A percentile compares a stretch with the other conserved stretches of the same genome.
Conservation (phyloP, 2,797 vertebrate species). For the Poecilia picta region DNA sequence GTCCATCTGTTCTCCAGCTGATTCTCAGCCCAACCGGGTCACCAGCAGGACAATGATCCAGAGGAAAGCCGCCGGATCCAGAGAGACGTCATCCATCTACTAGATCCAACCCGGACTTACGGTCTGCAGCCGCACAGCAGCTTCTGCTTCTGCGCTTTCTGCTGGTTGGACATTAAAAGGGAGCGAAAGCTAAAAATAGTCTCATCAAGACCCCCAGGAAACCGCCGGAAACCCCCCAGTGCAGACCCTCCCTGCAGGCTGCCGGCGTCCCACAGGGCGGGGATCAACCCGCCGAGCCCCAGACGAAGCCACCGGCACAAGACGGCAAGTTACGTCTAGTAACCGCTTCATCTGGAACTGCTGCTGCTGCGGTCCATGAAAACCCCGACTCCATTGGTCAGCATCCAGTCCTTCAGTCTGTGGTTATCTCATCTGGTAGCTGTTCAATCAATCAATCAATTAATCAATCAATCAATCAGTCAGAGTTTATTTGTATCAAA, state of each 20-base stretch:
- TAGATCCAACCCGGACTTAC: background rate
- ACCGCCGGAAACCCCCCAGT: too few relatives aligned
- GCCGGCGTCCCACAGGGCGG: conserved; percentile 29
- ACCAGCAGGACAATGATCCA: background rate
- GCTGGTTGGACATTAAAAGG: conserved; percentile 1
- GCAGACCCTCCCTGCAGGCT: conserved; percentile 37
- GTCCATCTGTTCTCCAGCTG: background rate
- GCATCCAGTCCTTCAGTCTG: too few relatives aligned
- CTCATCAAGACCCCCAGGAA: conserved; percentile 18
- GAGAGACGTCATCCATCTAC: background rate
- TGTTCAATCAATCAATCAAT: too few relatives aligned
- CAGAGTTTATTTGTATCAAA: too few relatives aligned
- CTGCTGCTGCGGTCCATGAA: background rate
- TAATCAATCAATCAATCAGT: too few relatives aligned
- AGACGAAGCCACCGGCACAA: background rate
- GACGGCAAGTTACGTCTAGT: too few relatives aligned
- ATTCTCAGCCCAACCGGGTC: background rate
- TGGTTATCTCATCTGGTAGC: background rate
- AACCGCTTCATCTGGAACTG: background rate
- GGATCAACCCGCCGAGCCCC: conserved; percentile 39
- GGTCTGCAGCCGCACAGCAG: conserved; percentile 8
- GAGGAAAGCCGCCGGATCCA: background rate
- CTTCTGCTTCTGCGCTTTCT: background rate
- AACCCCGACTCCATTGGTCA: background rate
- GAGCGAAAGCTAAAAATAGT: conserved; percentile 31